Conservation (phyloP, 2,888 invertebrate species). For the Coleophora flavipennella region DNA sequence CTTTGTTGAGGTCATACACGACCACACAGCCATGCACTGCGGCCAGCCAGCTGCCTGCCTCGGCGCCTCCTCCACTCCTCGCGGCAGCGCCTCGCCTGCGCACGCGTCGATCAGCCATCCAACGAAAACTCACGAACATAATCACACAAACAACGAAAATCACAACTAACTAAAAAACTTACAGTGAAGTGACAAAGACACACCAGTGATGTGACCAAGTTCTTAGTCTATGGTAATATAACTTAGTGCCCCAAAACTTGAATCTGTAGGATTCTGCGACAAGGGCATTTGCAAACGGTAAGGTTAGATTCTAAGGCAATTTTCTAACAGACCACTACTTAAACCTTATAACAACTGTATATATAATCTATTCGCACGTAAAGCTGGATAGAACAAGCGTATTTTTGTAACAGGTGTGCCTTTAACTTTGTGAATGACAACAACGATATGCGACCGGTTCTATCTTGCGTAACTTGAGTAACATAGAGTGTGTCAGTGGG, state of each 20-base stretch:
- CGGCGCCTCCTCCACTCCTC: conserved; percentile 50
- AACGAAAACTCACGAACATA: conserved; percentile 6
- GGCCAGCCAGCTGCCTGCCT: too few species aligned
- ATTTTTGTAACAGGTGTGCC: conserved; percentile 34
- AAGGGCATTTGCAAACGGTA: conserved; percentile 38
- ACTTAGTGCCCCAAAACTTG: conserved; percentile 21
- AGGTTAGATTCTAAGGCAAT: too few species aligned
- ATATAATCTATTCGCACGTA: too few species aligned
- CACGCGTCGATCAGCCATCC: conserved; percentile 26
- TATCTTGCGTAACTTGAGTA: conserved; percentile 39
- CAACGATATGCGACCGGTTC: conserved; percentile 34
- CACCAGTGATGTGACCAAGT: conserved; percentile 38
- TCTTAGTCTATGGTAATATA: conserved; percentile 41
- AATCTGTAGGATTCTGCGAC: conserved; percentile 24
- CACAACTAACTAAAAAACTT: conserved; percentile 29
- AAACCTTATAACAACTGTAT: too few species aligned
- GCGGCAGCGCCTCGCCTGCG: conserved; percentile 48
- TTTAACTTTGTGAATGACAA: conserved; percentile 43
- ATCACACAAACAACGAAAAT: conserved; percentile 24
- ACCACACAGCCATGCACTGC: conserved; percentile 27
- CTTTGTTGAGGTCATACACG: neutral
- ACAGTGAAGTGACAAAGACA: conserved; percentile 38
- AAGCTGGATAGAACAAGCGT: conserved; percentile 9
- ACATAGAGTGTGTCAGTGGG: conserved; percentile 38
- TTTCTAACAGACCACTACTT: too few species aligned